Base-by-base conservation (phyloP, 2,888 invertebrate genomes). In the Drosophila merina region DNA sequence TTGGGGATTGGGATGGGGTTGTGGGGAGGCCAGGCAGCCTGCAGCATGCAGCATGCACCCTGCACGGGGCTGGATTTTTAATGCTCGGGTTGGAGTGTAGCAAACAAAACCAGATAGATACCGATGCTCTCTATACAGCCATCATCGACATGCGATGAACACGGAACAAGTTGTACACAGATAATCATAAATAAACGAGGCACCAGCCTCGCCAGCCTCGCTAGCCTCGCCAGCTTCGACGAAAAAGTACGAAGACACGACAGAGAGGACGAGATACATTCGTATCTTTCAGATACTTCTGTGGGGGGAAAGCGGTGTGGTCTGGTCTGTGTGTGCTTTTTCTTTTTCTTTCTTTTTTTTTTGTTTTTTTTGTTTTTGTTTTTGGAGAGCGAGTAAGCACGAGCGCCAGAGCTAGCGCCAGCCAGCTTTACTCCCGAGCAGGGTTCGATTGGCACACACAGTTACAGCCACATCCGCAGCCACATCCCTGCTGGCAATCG, bases 121-220 rank as follows among this genome's bases (percentile, higher is more conserved):
- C 84, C 73, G 77, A 73, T 79, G 82, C 84, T 79, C 73, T 79
- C 58, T 52, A 55, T 62, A 69, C 70, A 71, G 71, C 81, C 86
- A 86, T 80, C 88, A 88, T 79, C 88, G 75, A 79, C 86, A 86
- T 86, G 83, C 86, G 79, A 87, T 78, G 77, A 84, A 88, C 86
- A 88, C 76, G 85, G 81, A 86, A 86, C 86, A 86, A 88, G 87
- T 86, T 86, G 86, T 86, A 88, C 87, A 86, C 85, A 86, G 86
- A 86, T 86, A 86, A 86, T 86, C 87, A 86, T 86, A 86, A 88
- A 86, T 86, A 88, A 88, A 88, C 88, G 88, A 86, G 84, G 75
- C 82, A 68, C 81, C 72, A 68, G 84, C 36, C 36, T 36, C 36
- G 36, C 36, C 5, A 4, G 79, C 36, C 36, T 36, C 36, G 36